Conservation (phyloP, 37 sponge, comb jelly and placozoan species). For the Diacarnus erythraeanus region DNA sequence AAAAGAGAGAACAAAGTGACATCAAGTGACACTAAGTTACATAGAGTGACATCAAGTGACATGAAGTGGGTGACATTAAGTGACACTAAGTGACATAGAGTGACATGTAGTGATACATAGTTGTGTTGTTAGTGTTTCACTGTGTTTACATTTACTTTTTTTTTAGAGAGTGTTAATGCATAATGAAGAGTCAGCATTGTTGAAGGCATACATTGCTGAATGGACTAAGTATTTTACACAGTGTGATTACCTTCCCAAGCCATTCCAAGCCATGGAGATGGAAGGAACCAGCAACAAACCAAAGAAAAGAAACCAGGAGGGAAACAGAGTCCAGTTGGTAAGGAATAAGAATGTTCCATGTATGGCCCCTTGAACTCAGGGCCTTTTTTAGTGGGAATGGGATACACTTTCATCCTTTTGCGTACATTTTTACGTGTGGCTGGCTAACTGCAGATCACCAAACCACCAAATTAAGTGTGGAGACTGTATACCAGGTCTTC, state of each 20-base stretch:
- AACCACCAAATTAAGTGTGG: too few relatives aligned
- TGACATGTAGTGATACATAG: background rate
- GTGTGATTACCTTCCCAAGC: constrained; percentile 86
- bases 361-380: too few relatives aligned
- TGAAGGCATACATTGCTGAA: constrained; percentile 86
- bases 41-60: too few relatives aligned
- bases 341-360: too few relatives aligned
- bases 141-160: background rate
- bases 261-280: constrained; percentile 83
- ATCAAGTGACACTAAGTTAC: too few relatives aligned
- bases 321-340: constrained; percentile 71
- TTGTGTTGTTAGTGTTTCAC: background rate
- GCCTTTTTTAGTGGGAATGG: too few relatives aligned
- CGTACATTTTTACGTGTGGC: too few relatives aligned
- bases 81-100: background rate
- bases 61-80: background rate
- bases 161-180: constrained; percentile 64
- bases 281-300: constrained; percentile 45
- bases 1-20: too few relatives aligned
- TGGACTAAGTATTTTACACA: constrained; percentile 91
- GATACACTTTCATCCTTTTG: too few relatives aligned
- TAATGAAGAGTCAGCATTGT: constrained; percentile 76
- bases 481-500: too few relatives aligned
- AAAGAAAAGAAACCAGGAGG: constrained; percentile 68
- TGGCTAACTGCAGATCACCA: too few relatives aligned